These are phyloP conservation scores for Poecile atricapillus DNA, from an alignment of 2,113 vertebrate genomes.

Conservation along the genomic window DNA sequence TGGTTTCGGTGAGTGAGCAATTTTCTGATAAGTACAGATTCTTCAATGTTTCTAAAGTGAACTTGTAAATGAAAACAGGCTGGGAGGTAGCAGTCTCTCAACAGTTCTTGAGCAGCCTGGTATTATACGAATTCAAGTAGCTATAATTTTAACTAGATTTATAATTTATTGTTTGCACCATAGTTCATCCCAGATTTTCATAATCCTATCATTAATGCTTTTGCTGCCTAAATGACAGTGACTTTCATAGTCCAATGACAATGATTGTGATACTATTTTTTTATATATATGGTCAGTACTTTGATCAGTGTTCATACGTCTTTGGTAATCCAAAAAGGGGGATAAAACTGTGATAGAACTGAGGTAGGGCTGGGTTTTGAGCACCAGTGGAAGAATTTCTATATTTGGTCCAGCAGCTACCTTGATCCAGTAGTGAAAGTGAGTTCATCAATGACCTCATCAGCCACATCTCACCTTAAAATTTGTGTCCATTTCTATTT, in stretches of 20 bases:
- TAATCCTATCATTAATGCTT: background rate
- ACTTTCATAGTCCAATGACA: background rate
- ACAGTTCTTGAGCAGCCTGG: background rate
- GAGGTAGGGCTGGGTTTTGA: background rate
- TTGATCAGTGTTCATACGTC: background rate
- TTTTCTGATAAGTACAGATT: conserved; percentile 69
- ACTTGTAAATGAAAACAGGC: conserved; percentile 51
- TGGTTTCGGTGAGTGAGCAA: conserved; percentile 70
- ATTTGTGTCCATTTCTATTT: background rate
- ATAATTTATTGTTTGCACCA: background rate
- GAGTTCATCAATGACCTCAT: background rate
- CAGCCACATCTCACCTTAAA: background rate
- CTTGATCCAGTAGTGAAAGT: background rate
- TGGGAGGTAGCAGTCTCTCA: background rate
- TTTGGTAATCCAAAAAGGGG: background rate
- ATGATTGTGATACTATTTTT: background rate
- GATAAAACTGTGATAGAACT: background rate
- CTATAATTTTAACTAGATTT: background rate
- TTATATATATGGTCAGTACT: background rate
- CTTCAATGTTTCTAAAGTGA: conserved; percentile 35
- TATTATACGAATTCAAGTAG: background rate
- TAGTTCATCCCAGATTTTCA: background rate
- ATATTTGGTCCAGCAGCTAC: background rate
- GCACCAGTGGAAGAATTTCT: background rate
- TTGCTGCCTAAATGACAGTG: background rate